Evolutionary conservation across 2,113 vertebrate species (phyloP), one percentile per base, ranked within the genome.

Genomic region (Hystrix brachyura): DNA sequence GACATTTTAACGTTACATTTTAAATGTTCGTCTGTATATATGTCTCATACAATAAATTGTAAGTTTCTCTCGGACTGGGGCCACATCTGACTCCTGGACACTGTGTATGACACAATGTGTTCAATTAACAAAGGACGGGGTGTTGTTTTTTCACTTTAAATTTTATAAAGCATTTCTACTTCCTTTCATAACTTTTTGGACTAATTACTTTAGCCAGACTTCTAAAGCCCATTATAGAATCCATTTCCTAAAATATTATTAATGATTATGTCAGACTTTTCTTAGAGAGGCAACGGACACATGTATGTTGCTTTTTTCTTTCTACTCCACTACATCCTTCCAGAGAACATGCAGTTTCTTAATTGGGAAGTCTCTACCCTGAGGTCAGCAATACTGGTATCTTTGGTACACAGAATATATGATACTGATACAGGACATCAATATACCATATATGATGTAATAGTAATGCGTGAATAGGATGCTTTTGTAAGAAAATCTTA

Each of bases 401-500:
- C 48, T 72, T 80, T 89, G 62, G 57, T 88, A 55, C 21, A 90
- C 87, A 83, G 25, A 87, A 55, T 69, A 53, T 34, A 19, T 86
- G 32, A 34, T 80, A 43, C 27, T 51, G n/a, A 51, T 34, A 18
- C 2, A 79, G 48, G 29, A 34, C 34, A 19, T 53, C 7, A 55
- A 3, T 51, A 34, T 53, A 11, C 53, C 48, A 32, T 53, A 32
- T 53, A 13, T 32, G 27, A 53, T 53, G 67, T 79, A 10, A 55
- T 82, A 62, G 29, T 92, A 69, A 78, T 93, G 34, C 0, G 21
- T 11, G 7, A 62, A 3, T 64, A 64, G 60, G 9, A 57, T 86
- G 60, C 53, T 93, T 92, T 90, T 53, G 57, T 32, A 90, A 83
- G 62, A 91, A 76, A 81, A 62, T 92, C 17, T 89, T 89, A 18